Evolutionary conservation across 2,797 vertebrate genomes (phyloP).

Genomic region (Eulemur mongoz): DNA sequence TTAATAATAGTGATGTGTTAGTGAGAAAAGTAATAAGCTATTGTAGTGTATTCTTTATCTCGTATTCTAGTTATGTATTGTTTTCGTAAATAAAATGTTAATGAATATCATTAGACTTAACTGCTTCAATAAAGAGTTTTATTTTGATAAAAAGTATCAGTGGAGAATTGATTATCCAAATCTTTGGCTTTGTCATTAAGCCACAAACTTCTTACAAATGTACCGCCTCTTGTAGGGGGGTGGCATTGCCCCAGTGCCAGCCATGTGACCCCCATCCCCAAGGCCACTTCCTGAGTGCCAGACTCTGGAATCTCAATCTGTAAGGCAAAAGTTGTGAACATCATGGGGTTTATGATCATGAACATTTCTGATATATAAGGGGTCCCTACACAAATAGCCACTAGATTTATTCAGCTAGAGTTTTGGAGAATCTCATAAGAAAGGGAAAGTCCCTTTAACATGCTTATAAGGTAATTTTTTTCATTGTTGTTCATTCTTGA

Average conservation of each 20-base stretch:
- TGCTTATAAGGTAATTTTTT: neutral
- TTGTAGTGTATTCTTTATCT: neutral
- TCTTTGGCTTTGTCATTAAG: neutral
- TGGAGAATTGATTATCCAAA: neutral
- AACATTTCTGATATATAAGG: neutral
- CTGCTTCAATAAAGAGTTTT: neutral
- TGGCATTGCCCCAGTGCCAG: neutral
- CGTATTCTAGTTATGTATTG: neutral
- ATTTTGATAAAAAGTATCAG: constrained; percentile 13
- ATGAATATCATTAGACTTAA: neutral
- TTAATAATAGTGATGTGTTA: neutral
- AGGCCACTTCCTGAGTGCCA: neutral
- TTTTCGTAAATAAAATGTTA: constrained; percentile 20
- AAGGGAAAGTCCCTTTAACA: neutral
- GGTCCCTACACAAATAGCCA: neutral
- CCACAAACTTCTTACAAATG: neutral
- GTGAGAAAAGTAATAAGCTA: neutral
- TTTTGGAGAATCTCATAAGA: constrained; percentile 5
- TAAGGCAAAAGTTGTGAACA: neutral
- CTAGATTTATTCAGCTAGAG: neutral
- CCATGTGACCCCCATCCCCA: rapidly evolving
- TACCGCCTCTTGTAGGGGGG: no score
- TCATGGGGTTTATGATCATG: neutral
- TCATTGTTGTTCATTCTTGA: neutral
- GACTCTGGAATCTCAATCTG: neutral